phyloP scores from a whole-genome alignment of 1,140 invertebrate genomes.

The Aphelenchoides fujianensis region DNA sequence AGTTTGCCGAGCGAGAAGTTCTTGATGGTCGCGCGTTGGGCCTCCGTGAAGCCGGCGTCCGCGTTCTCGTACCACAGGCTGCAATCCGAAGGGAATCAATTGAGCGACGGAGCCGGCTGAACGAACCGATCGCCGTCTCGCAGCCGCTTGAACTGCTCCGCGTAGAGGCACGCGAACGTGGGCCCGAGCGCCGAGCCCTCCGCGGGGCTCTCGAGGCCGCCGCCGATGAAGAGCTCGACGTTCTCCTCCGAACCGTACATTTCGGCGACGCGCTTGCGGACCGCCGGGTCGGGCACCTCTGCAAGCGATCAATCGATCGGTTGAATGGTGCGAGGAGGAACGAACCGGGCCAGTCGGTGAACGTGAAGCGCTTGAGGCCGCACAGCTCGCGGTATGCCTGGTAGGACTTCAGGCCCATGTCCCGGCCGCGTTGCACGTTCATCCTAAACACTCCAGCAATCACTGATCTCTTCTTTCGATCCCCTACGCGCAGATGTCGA shows the following conservation, averaged over 20 bases:
- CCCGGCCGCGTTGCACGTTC: not conserved
- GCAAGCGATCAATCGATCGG: slow-evolving; percentile 11
- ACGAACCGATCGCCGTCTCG: slow-evolving; percentile 48
- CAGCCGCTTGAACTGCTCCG: slow-evolving; percentile 44
- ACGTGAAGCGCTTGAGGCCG: not conserved
- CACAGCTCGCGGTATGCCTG: not conserved
- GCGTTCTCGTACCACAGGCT: slow-evolving; percentile 46
- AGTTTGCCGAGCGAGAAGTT: slow-evolving; percentile 33
- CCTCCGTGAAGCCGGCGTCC: slow-evolving; percentile 24
- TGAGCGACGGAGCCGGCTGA: not conserved
- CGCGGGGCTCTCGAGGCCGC: slow-evolving; percentile 43
- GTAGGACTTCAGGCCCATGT: not conserved
- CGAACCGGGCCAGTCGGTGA: not conserved
- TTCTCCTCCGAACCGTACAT: slow-evolving; percentile 34
- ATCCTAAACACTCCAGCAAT: no score
- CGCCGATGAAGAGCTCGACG: slow-evolving; percentile 49
- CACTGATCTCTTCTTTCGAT: no score
- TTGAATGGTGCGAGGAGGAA: not conserved
- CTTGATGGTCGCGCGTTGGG: slow-evolving; percentile 25
- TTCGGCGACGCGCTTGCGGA: slow-evolving; percentile 31
- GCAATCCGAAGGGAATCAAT: no score
- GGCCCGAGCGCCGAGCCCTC: slow-evolving; percentile 42
- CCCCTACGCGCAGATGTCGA: not conserved
- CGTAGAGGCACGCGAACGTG: slow-evolving; percentile 48
- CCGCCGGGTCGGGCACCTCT: slow-evolving; percentile 39